These are phyloP conservation scores for Trichogramma pretiosum DNA, from an alignment of 1,140 invertebrate genomes.

Conservation along the genomic window DNA sequence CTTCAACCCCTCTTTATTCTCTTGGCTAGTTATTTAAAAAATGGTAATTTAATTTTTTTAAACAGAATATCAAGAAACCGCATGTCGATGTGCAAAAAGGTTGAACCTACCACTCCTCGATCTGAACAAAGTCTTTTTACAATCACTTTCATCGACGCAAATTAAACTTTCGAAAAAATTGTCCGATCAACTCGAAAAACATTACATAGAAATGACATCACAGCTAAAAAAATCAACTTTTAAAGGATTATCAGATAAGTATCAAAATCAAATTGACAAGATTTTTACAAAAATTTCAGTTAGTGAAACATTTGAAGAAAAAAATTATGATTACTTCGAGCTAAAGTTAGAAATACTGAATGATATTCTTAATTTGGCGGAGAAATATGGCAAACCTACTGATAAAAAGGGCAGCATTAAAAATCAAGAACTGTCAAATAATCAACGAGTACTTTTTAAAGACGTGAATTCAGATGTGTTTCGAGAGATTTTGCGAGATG, in stretches of 20 bases:
- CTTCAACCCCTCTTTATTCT: no score
- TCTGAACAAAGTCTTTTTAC: constrained; percentile 25
- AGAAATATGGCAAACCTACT: not conserved
- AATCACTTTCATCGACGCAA: constrained; percentile 17
- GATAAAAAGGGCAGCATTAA: constrained; percentile 8
- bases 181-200: constrained; percentile 18
- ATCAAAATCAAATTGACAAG: no score
- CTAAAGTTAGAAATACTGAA: constrained; percentile 27
- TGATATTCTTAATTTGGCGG: constrained; percentile 1
- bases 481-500: constrained; percentile 21
- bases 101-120: constrained; percentile 24
- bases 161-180: not conserved
- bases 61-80: constrained; percentile 32
- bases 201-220: constrained; percentile 1
- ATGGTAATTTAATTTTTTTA: no score
- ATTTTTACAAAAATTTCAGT: no score
- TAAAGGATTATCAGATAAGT: no score
- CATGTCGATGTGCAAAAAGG: constrained; percentile 23
- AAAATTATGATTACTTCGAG: constrained; percentile 27
- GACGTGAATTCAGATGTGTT: constrained; percentile 18
- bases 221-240: not conserved
- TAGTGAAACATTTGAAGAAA: no score
- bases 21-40: no score
- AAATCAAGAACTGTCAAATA: not conserved
- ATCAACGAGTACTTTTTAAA: constrained; percentile 15